phyloP scores from a whole-genome alignment of 2,113 vertebrate genomes.

The Chaetorhynchus papuensis region DNA sequence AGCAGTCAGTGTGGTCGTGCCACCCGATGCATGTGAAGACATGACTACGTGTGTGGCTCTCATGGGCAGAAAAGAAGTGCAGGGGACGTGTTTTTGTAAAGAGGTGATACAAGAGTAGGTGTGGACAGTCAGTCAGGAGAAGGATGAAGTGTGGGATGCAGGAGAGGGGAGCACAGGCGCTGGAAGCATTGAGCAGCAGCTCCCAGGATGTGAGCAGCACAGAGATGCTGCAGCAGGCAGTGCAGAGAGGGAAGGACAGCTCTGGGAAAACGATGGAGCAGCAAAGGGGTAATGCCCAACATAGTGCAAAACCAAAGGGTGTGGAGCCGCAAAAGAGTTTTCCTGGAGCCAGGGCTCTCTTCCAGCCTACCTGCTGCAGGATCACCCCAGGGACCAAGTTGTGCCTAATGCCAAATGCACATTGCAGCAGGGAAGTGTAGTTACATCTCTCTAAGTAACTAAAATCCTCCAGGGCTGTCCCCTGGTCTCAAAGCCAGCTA shows the following conservation, averaged over 20 bases:
- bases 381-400: neutral
- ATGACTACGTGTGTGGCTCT: neutral
- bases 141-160: neutral
- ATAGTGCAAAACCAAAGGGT: neutral
- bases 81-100: neutral
- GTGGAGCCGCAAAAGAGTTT: neutral
- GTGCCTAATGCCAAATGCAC: rapidly evolving
- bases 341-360: neutral
- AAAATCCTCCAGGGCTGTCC: neutral
- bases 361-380: neutral
- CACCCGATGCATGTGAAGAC: rapidly evolving
- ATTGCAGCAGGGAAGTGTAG: neutral
- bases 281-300: neutral
- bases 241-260: rapidly evolving
- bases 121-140: neutral
- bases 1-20: rapidly evolving
- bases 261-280: neutral
- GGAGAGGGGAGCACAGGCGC: neutral
- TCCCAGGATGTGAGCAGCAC: neutral
- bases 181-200: neutral
- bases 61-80: neutral
- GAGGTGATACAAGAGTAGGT: neutral
- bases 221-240: neutral
- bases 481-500: neutral
- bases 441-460: neutral